Evolutionary conservation across 2,113 vertebrate genomes (phyloP).

Genomic region (Condylura cristata): DNA sequence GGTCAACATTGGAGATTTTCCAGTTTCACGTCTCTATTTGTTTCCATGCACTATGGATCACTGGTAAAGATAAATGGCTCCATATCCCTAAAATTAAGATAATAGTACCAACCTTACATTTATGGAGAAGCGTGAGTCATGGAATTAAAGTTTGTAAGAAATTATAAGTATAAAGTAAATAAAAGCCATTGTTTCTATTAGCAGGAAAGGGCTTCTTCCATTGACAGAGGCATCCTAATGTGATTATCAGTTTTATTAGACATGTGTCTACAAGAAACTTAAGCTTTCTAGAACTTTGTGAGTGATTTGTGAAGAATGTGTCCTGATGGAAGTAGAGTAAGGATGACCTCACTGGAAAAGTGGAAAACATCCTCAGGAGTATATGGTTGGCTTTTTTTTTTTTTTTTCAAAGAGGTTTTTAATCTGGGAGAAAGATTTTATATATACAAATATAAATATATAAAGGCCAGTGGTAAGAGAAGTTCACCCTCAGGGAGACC

Average conservation of each 20-base stretch:
- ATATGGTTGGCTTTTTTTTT: not conserved
- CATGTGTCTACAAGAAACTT: not conserved
- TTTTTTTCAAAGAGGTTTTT: not conserved
- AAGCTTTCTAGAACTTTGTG: not conserved
- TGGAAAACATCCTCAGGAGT: not conserved
- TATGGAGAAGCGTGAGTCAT: not conserved
- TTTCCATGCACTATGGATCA: not conserved
- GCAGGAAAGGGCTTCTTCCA: not conserved
- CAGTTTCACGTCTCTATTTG: not conserved
- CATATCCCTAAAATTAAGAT: not conserved
- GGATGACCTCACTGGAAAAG: not conserved
- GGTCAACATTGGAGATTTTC: not conserved
- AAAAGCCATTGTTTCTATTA: not conserved
- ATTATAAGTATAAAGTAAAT: not conserved
- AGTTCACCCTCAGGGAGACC: not conserved
- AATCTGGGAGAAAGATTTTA: not conserved
- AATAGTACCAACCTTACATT: not conserved
- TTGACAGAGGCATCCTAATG: not conserved
- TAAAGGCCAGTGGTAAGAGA: not conserved
- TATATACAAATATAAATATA: not conserved
- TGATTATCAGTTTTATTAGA: not conserved
- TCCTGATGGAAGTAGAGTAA: not conserved
- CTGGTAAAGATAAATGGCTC: not conserved
- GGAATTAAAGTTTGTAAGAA: not conserved
- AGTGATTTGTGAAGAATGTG: not conserved